Conservation (phyloP, 2,888 invertebrate genomes). For the Octodonta nipae region DNA sequence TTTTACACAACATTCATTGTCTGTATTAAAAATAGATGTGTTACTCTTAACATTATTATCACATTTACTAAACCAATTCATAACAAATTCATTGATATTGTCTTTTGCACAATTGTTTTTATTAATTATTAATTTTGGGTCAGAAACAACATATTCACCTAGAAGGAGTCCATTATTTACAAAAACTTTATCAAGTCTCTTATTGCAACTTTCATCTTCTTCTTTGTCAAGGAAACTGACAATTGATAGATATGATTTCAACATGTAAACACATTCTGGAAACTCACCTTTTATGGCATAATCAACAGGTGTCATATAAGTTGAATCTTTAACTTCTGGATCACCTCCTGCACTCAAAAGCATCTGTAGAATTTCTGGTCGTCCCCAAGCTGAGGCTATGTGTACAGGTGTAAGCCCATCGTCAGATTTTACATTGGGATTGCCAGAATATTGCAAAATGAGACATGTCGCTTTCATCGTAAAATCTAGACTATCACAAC, state of each 20-base stretch:
- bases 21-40: too few relatives aligned
- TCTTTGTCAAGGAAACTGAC: slow-evolving; percentile 12
- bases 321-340: slow-evolving; percentile 49
- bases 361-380: slow-evolving; percentile 52
- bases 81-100: slow-evolving; percentile 27
- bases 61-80: slow-evolving; percentile 32
- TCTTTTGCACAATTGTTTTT: too few relatives aligned
- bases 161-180: slow-evolving; percentile 50
- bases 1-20: too few relatives aligned
- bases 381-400: slow-evolving; percentile 73
- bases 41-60: too few relatives aligned
- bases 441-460: slow-evolving; percentile 54
- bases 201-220: slow-evolving; percentile 14
- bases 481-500: slow-evolving; percentile 47
- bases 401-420: slow-evolving; percentile 80
- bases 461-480: slow-evolving; percentile 44
- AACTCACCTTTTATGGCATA: slow-evolving; percentile 61
- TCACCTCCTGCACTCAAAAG: slow-evolving; percentile 67
- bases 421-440: slow-evolving; percentile 60
- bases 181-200: slow-evolving; percentile 48
- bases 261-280: slow-evolving; percentile 45
- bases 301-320: slow-evolving; percentile 55
- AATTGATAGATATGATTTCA: slow-evolving; percentile 34
- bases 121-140: too few relatives aligned
- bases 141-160: too few relatives aligned